Evolutionary conservation across 2,797 vertebrate genomes (phyloP), one percentile per base, ranked within the genome.

Genomic region (Crypturellus tataupa): DNA sequence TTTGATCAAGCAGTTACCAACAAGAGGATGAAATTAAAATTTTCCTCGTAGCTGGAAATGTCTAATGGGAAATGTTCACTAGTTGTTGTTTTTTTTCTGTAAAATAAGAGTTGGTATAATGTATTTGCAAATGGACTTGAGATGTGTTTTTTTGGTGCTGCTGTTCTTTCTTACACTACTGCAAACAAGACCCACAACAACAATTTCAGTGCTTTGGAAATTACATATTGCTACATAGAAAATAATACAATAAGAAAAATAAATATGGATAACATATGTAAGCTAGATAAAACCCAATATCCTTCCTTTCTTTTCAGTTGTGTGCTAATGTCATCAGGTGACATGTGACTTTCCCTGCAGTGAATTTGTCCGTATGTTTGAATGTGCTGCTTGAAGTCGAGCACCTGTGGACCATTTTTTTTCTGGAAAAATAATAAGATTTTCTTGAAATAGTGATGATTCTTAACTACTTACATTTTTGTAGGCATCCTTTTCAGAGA

Each of bases 1-100:
- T 80, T 56, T 88, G 64, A 47, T 56, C 84, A 49, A 82, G 69
- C n/a, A 49, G 80, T 89, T 94, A 75, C 55, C 67, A 70, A 67
- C 63, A 93, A 37, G 58, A 76, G 12, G 9, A 24, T 83, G 35
- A 89, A 78, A 63, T 25, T 68, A 33, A 80, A 64, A 53, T 85
- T 29, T 78, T 82, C 47, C 49, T 92, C 6, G 0, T 49, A 82
- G 55, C 70, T 60, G 44, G 82, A 46, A 93, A 82, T 80, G 90
- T 82, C 8, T 81, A 40, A 35, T 78, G 40, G 23, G 47, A 93
- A 33, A 60, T 70, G 58, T 2, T 64, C 2, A 2, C n/a, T 60
- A 12, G 1, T 20, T 71, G 1, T 20, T 75, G 10, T 31, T 72
- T 91, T 79, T 79, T 44, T 35, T 92, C 24, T 89, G 19, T 90